Evolutionary conservation across 2,797 vertebrate genomes (phyloP).

Genomic region (Rhabdomys pumilio): DNA sequence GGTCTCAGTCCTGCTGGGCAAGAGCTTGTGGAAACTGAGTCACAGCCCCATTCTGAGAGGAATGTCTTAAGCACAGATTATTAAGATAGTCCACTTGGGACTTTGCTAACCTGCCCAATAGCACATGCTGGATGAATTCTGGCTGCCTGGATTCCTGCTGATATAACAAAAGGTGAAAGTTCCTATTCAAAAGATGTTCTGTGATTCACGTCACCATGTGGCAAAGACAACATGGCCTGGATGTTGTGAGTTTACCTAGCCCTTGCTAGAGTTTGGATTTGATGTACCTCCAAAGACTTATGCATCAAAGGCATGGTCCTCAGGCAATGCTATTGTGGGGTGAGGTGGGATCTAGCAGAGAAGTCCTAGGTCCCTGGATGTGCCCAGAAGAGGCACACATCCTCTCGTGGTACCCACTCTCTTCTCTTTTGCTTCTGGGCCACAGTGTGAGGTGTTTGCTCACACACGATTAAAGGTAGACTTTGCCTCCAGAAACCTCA

Average conservation of each 20-base stretch:
- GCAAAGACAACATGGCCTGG: background rate
- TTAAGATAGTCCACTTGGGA: background rate
- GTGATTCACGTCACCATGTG: background rate
- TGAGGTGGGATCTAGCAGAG: background rate
- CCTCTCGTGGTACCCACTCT: background rate
- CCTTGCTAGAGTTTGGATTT: background rate
- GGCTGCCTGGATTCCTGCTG: background rate
- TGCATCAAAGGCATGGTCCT: too few relatives aligned
- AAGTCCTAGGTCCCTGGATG: background rate
- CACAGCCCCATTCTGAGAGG: background rate
- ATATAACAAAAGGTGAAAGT: background rate
- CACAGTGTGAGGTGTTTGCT: background rate
- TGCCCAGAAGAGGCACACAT: background rate
- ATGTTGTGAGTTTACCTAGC: background rate
- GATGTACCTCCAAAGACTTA: background rate
- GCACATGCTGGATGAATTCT: background rate
- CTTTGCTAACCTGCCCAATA: background rate
- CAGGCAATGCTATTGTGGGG: background rate
- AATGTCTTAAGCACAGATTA: conserved; percentile 23
- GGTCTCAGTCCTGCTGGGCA: background rate
- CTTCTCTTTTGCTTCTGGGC: background rate
- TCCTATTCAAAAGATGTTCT: background rate
- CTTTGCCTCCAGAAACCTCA: background rate
- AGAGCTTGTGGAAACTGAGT: background rate
- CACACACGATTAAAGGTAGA: background rate